phyloP scores from a whole-genome alignment of 2,797 vertebrate species.

The Heteromormyrus szaboi region DNA sequence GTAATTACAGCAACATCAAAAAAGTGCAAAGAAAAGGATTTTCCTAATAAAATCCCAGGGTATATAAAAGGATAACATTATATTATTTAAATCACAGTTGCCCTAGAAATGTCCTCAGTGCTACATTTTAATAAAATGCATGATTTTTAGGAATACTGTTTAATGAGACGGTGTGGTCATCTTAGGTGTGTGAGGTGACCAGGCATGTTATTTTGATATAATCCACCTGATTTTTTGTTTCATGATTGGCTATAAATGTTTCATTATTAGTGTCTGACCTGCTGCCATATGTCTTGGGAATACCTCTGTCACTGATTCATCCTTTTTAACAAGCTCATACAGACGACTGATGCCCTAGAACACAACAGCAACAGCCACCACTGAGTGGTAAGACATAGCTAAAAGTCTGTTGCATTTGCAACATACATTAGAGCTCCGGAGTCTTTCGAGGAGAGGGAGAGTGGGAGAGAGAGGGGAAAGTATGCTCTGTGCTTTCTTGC shows the following conservation, averaged over 20 bases:
- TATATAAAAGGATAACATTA: not conserved
- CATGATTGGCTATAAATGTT: not conserved
- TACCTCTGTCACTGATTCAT: not conserved
- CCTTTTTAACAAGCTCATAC: slow-evolving; percentile 1
- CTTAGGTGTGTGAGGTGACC: not conserved
- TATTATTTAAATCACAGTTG: not conserved
- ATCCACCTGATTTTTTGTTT: not conserved
- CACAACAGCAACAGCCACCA: not conserved
- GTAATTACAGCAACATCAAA: not conserved
- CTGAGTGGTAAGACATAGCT: not conserved
- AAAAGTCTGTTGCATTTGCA: not conserved
- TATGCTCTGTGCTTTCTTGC: not conserved
- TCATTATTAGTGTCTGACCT: not conserved
- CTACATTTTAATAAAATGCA: not conserved
- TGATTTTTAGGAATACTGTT: not conserved
- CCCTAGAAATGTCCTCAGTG: not conserved
- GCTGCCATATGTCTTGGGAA: not conserved
- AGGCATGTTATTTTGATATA: not conserved
- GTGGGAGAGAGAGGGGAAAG: not conserved
- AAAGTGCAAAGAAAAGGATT: not conserved
- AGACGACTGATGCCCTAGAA: not conserved
- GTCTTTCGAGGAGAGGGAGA: not conserved
- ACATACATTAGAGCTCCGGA: not conserved
- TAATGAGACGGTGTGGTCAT: not conserved
- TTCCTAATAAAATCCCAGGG: not conserved